phyloP scores from a whole-genome alignment of 2,888 invertebrate genomes.

The Zootermopsis nevadensis region DNA sequence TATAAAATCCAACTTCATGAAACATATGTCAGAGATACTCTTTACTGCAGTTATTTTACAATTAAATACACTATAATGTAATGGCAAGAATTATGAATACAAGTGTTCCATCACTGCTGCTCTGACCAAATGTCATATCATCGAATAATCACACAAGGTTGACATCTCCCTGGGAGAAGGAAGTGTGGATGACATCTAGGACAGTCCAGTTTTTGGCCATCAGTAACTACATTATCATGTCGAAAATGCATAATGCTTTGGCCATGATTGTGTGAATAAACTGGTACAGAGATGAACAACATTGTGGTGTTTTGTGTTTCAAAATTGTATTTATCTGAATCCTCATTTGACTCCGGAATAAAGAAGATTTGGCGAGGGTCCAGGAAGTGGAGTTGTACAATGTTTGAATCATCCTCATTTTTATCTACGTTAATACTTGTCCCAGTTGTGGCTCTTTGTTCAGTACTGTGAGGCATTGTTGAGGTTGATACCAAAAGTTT shows the following conservation, averaged over 20 bases:
- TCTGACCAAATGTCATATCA: constrained; percentile 22
- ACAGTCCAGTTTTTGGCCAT: constrained; percentile 37
- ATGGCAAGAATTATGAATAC: too few relatives aligned
- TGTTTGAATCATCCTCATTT: constrained; percentile 11
- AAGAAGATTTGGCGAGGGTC: constrained; percentile 71
- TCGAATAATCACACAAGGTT: constrained; percentile 71
- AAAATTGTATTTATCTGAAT: background rate
- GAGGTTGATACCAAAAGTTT: background rate
- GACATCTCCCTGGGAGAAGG: constrained; percentile 71
- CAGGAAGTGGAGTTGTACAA: constrained; percentile 60
- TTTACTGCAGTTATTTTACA: too few relatives aligned
- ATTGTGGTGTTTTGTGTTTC: constrained; percentile 39
- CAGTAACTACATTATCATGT: background rate
- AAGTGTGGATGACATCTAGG: constrained; percentile 72
- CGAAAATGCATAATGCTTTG: constrained; percentile 47
- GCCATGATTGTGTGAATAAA: background rate
- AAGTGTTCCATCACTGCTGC: too few relatives aligned
- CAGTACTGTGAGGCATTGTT: background rate
- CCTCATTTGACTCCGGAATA: constrained; percentile 65
- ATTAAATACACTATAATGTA: too few relatives aligned
- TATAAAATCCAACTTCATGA: too few relatives aligned
- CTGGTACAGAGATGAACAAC: constrained; percentile 41
- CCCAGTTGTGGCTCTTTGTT: background rate
- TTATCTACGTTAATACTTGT: background rate
- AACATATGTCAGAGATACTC: too few relatives aligned